Base-by-base conservation (phyloP, 1,140 invertebrate genomes). In the Bicyclus anynana region DNA sequence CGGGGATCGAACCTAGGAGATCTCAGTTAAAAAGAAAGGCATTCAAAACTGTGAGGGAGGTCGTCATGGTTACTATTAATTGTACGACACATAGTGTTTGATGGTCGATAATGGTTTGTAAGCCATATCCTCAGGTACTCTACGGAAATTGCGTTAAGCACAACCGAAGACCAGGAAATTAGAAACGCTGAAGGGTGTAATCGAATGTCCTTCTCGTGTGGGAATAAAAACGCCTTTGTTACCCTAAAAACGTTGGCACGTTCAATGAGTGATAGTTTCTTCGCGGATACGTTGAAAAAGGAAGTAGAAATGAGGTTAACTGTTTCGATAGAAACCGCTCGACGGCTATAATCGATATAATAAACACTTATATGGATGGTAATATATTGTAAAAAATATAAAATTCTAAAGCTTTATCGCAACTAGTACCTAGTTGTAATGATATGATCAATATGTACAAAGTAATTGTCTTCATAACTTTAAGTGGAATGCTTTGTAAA, bases 121-220 rank as follows among this genome's bases (percentile, higher is more conserved):
- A 26, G 12, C 44, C 44, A 47, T n/a, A 47, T 47, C 20, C 40
- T 59, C 40, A 59, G 56, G 56, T 59, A 52, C 44, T n/a, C 49
- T 73, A 78, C 78, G 84, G 84, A 87, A 86, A 87, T 87, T 86
- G 79, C 70, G 80, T 82, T 84, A 86, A 83, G 80, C 77, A 79
- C 77, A 79, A 79, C 75, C 72, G 70, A 74, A 70, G 71, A 80
- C 72, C 84, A 85, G 84, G 84, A 87, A 87, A 87, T 87, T 87
- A 87, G 83, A 84, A 87, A 84, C 72, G 80, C 80, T 84, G 70
- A 74, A 76, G 73, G 76, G 72, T 82, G 74, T 84, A 80, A 86
- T 85, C 81, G 81, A 84, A 86, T 81, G 73, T 84, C 74, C 40
- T 9, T 72, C 70, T 69, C 69, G 69, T 69, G 60, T 71, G 69